Percentiles rank a stretch among this genome's conserved stretches.
phyloP scores from a whole-genome alignment of 2,113 vertebrate genomes.

The Ellobius talpinus region DNA sequence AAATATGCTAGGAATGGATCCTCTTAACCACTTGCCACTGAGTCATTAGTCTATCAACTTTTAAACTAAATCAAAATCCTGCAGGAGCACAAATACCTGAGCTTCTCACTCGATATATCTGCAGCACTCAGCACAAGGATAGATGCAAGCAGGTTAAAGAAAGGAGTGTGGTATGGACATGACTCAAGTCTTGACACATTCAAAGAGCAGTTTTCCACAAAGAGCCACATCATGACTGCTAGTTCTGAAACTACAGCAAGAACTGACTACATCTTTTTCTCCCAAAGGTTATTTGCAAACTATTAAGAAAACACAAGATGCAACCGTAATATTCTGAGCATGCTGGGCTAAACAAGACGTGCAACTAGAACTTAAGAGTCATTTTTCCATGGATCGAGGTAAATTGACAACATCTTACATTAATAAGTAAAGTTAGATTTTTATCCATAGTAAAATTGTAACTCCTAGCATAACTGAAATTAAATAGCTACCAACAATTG shows the following conservation, averaged over 20 bases:
- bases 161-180: not conserved
- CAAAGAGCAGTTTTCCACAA: not conserved
- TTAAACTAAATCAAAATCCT: slow-evolving; percentile 31
- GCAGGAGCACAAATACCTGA: not conserved
- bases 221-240: not conserved
- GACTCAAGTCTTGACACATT: not conserved
- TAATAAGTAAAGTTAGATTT: slow-evolving; percentile 53
- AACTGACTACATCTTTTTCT: not conserved
- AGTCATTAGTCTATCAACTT: not conserved
- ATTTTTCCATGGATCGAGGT: not conserved
- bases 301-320: not conserved
- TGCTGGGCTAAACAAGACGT: not conserved
- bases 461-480: slow-evolving; percentile 40
- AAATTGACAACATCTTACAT: not conserved
- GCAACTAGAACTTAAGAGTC: slow-evolving; percentile 8
- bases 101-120: not conserved
- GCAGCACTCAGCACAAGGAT: not conserved
- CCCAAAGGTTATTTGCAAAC: not conserved
- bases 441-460: slow-evolving; percentile 51
- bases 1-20: not conserved
- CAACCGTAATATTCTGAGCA: slow-evolving; percentile 12
- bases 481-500: slow-evolving; percentile 25
- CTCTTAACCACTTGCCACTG: not conserved
- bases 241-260: not conserved
- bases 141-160: not conserved